Evolutionary conservation across 1,140 invertebrate species (phyloP), one percentile per base, ranked within the genome.

Genomic region (Ceratina japonica): DNA sequence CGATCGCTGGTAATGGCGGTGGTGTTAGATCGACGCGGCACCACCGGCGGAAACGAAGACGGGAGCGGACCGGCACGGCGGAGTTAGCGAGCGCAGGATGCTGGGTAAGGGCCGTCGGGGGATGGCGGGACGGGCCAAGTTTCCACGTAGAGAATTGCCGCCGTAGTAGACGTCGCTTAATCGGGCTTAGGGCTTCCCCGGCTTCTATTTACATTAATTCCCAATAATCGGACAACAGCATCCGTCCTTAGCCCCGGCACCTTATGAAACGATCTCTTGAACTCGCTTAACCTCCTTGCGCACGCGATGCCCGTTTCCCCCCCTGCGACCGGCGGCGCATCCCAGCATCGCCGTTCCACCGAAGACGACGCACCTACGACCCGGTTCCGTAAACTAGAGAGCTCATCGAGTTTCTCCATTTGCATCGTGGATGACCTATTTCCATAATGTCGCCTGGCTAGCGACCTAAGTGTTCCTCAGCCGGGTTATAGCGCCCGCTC

Each of bases 141-240:
- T 86, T 61, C 69, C 49, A 63, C 37, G 52, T 44, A 49, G 54
- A 73, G 27, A 70, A 70, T 27, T 61, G 56, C 22, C 52, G 52
- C n/a, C 12, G 27, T 49, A n/a, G n/a, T n/a, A 22, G 52, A 22
- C 72, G 51, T 70, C 59, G 75, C 75, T 83, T 79, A 81, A 56
- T 71, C 68, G 31, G 59, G 77, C 82, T 81, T 81, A 84, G 82
- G 31, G 65, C 63, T 62, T 58, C 15, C 68, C 61, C 16, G 61
- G 49, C 59, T 62, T 65, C 85, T 81, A 82, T 86, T 88, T 86
- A 85, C 84, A 86, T 86, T 87, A 80, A 87, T 88, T 88, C 62
- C 75, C 74, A 79, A 86, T 87, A 84, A 86, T 88, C 84, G 84
- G 83, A 81, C 81, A 85, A 86, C 79, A 84, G 69, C 81, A 79